These are phyloP conservation scores for Drosophila prostipennis DNA, from an alignment of 2,888 invertebrate species.

Conservation along the genomic window DNA sequence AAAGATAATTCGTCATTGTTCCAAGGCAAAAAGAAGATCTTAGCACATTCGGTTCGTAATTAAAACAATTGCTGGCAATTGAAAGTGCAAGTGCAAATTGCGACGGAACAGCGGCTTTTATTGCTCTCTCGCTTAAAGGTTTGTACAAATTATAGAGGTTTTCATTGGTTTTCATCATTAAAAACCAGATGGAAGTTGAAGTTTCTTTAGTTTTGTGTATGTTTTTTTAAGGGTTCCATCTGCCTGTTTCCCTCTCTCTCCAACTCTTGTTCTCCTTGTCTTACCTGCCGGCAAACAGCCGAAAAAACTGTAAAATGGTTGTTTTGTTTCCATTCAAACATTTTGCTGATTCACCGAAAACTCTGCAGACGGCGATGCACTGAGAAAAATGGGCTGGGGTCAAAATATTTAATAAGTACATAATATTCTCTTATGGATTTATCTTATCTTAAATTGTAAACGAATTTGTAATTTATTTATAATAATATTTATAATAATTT, in stretches of 20 bases:
- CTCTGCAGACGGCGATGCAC: constrained; percentile 1
- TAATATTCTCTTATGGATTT: no score
- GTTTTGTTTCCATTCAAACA: constrained; percentile 63
- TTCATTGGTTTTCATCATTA: no score
- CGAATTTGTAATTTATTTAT: no score
- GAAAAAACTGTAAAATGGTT: constrained; percentile 59
- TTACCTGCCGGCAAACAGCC: constrained; percentile 37
- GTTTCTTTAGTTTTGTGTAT: background rate
- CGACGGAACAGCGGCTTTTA: constrained; percentile 10
- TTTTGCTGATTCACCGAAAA: constrained; percentile 61
- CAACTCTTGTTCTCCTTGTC: constrained; percentile 7
- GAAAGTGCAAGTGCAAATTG: constrained; percentile 72
- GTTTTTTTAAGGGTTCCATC: constrained; percentile 17
- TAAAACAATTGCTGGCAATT: constrained; percentile 57
- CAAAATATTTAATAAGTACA: no score
- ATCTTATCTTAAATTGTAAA: no score
- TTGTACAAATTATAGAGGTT: constrained; percentile 11
- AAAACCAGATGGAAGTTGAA: constrained; percentile 7
- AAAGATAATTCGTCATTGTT: constrained; percentile 6
- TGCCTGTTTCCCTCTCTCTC: constrained; percentile 18
- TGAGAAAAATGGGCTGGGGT: background rate
- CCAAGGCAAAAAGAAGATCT: background rate
- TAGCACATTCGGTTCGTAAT: background rate
- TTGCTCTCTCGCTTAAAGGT: constrained; percentile 11
- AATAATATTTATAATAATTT: no score